Conservation (phyloP, 2,888 invertebrate genomes). For the Philopedon plagiatum region DNA sequence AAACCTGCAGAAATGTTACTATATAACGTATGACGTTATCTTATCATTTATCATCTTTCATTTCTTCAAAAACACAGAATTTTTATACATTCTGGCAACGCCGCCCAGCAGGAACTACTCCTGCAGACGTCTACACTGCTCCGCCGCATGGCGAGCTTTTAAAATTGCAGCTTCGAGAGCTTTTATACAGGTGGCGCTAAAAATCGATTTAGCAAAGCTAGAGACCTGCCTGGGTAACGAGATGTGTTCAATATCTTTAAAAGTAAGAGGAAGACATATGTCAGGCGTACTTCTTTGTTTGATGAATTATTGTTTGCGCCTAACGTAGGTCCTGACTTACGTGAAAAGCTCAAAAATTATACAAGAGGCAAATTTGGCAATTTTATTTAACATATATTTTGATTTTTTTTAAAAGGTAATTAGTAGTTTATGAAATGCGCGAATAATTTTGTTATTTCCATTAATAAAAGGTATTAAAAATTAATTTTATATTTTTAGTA, state of each 20-base stretch:
- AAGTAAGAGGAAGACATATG: neutral
- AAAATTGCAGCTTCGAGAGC: neutral
- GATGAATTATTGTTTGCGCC: neutral
- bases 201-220: constrained; percentile 1
- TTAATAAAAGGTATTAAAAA: too few relatives aligned
- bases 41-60: too few relatives aligned
- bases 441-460: too few relatives aligned
- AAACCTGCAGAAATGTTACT: too few relatives aligned
- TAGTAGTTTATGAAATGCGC: too few relatives aligned
- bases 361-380: too few relatives aligned
- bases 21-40: too few relatives aligned
- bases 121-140: constrained; percentile 15
- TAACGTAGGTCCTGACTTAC: too few relatives aligned
- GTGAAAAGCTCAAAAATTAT: too few relatives aligned
- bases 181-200: constrained; percentile 3
- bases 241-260: neutral
- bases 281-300: neutral
- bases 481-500: too few relatives aligned
- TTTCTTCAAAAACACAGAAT: neutral
- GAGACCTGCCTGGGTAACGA: neutral
- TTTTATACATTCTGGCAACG: neutral
- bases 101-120: neutral
- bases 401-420: too few relatives aligned
- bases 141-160: neutral
- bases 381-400: too few relatives aligned